A percentile compares a stretch with the other conserved stretches of the same genome.
These are phyloP conservation scores for Coleophora flavipennella DNA, from an alignment of 2,888 invertebrate genomes.

Conservation along the genomic window DNA sequence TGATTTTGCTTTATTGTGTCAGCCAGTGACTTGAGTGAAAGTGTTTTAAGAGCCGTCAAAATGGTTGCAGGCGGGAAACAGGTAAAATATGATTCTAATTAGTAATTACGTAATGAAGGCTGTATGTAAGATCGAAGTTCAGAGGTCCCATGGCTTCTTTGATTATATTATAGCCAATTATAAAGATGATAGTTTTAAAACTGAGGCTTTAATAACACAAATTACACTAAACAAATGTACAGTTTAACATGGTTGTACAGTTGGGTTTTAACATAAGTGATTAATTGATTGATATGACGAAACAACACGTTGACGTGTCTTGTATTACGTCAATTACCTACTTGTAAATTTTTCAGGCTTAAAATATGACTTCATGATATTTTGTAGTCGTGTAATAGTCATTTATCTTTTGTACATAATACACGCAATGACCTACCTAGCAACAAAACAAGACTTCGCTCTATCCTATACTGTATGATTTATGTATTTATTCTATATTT, in stretches of 20 bases:
- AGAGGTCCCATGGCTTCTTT: slow-evolving; percentile 15
- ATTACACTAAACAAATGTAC: too few relatives aligned
- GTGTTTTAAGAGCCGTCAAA: slow-evolving; percentile 37
- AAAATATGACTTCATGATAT: too few relatives aligned
- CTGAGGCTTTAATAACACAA: too few relatives aligned
- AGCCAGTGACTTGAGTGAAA: slow-evolving; percentile 50
- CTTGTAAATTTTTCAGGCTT: too few relatives aligned
- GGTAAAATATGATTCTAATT: slow-evolving; percentile 32
- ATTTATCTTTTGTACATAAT: slow-evolving; percentile 17
- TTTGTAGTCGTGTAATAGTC: slow-evolving; percentile 10
- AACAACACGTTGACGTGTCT: too few relatives aligned
- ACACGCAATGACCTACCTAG: slow-evolving; percentile 23
- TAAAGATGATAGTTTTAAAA: slow-evolving; percentile 3
- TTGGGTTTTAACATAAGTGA: too few relatives aligned
- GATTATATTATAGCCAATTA: too few relatives aligned
- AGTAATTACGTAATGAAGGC: slow-evolving; percentile 19
- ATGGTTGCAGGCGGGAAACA: slow-evolving; percentile 72
- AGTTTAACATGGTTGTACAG: too few relatives aligned
- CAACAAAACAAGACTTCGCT: slow-evolving; percentile 32
- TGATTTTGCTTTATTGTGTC: slow-evolving; percentile 30
- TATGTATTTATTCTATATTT: too few relatives aligned
- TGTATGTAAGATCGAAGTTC: slow-evolving; percentile 10
- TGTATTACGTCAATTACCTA: too few relatives aligned
- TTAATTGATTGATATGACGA: too few relatives aligned
- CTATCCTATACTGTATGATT: too few relatives aligned